Conservation (phyloP, 2,113 vertebrate genomes). For the Hymenochirus boettgeri region DNA sequence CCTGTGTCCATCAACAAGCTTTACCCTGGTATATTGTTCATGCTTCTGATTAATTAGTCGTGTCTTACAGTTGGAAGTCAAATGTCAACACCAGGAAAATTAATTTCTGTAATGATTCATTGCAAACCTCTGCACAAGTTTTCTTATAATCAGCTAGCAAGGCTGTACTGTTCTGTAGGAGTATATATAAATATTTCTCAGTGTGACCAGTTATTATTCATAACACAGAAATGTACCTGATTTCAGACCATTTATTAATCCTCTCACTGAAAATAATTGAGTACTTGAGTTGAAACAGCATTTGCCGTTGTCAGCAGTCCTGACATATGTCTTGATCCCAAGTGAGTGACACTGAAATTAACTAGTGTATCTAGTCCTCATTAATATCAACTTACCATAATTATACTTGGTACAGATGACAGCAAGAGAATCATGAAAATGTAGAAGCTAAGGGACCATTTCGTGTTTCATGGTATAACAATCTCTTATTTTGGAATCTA, state of each 20-base stretch:
- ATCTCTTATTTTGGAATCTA: not conserved
- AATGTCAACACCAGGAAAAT: slow-evolving; percentile 10
- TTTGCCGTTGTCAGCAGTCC: slow-evolving; percentile 1
- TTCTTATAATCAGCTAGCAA: not conserved
- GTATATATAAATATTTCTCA: slow-evolving; percentile 1
- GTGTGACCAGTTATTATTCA: not conserved
- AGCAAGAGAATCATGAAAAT: not conserved
- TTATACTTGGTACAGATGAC: not conserved
- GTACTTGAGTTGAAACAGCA: not conserved
- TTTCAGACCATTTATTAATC: not conserved
- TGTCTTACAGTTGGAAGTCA: slow-evolving; percentile 29
- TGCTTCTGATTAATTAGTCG: slow-evolving; percentile 28
- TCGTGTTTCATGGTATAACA: not conserved
- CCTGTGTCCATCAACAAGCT: slow-evolving; percentile 8
- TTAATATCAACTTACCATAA: slow-evolving; percentile 7
- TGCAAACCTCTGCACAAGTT: not conserved
- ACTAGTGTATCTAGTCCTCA: not conserved
- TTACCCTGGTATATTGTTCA: not conserved
- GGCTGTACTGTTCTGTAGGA: not conserved
- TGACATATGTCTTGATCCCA: slow-evolving; percentile 1
- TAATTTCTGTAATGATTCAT: slow-evolving; percentile 8
- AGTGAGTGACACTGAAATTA: not conserved
- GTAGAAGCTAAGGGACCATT: not conserved
- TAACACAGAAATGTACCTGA: not conserved
- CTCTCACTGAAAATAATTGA: slow-evolving; percentile 1